phyloP scores from a whole-genome alignment of 2,888 invertebrate genomes.

The Syrista parreyssii region DNA sequence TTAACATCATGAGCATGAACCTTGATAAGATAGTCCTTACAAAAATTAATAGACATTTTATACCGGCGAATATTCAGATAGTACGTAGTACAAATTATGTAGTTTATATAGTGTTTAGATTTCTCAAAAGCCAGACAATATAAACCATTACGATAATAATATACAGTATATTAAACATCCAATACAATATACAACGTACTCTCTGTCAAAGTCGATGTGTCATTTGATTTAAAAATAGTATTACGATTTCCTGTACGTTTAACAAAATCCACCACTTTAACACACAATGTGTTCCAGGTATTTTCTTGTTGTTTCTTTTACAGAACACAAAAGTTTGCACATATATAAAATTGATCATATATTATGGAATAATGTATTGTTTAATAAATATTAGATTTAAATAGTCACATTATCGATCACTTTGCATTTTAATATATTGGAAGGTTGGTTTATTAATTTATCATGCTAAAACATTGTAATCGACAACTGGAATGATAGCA shows the following conservation, averaged over 20 bases:
- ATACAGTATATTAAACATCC: neutral
- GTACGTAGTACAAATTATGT: neutral
- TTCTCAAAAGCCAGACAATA: neutral
- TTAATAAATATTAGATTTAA: neutral
- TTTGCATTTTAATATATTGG: neutral
- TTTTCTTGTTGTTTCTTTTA: neutral
- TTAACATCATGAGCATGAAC: conserved; percentile 6
- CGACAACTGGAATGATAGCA: neutral
- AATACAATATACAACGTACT: neutral
- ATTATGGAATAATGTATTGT: neutral
- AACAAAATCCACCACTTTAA: neutral
- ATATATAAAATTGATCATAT: neutral
- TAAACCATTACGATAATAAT: neutral
- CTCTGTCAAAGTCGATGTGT: neutral
- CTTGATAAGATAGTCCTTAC: neutral
- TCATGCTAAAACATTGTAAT: neutral
- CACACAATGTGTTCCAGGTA: neutral
- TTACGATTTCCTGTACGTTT: neutral
- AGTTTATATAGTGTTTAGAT: neutral
- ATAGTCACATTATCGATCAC: neutral
- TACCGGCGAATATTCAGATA: neutral
- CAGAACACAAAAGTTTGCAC: neutral
- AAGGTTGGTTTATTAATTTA: neutral
- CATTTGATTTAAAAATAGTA: neutral
- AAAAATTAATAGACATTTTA: neutral